These are phyloP conservation scores for Dendrocincla tyrannina DNA, from an alignment of 2,797 vertebrate species.

Conservation along the genomic window DNA sequence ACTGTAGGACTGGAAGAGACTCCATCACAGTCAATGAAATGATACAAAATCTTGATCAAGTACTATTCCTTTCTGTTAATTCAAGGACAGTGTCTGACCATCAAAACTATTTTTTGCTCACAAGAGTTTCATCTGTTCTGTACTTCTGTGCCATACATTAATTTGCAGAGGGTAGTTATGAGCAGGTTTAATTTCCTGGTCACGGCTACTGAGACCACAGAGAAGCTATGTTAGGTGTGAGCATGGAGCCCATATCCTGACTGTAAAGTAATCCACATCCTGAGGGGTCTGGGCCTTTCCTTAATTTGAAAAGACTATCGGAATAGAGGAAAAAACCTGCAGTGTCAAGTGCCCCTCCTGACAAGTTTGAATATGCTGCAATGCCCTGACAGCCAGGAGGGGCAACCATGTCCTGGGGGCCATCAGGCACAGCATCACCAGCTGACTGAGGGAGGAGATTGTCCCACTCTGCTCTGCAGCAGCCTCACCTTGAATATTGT, in stretches of 20 bases:
- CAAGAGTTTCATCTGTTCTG: background rate
- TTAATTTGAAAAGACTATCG: background rate
- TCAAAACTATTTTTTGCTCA: background rate
- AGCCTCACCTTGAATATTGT: no score
- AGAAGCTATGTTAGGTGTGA: background rate
- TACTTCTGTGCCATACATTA: background rate
- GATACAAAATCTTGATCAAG: background rate
- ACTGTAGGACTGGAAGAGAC: background rate
- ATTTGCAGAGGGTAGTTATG: background rate
- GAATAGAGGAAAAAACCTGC: background rate
- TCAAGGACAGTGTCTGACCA: background rate
- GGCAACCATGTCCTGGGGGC: background rate
- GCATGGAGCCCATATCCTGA: background rate
- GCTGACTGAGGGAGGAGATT: background rate
- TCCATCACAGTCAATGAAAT: background rate
- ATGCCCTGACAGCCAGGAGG: background rate
- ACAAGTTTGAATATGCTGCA: background rate
- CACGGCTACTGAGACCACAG: accelerated
- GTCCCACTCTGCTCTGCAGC: background rate
- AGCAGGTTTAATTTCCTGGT: background rate
- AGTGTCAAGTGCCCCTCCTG: background rate
- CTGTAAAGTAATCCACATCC: background rate
- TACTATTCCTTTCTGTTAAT: background rate
- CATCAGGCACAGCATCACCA: background rate
- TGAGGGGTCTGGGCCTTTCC: background rate